Evolutionary conservation across 1,140 invertebrate genomes (phyloP).

Genomic region (Ips typographus): DNA sequence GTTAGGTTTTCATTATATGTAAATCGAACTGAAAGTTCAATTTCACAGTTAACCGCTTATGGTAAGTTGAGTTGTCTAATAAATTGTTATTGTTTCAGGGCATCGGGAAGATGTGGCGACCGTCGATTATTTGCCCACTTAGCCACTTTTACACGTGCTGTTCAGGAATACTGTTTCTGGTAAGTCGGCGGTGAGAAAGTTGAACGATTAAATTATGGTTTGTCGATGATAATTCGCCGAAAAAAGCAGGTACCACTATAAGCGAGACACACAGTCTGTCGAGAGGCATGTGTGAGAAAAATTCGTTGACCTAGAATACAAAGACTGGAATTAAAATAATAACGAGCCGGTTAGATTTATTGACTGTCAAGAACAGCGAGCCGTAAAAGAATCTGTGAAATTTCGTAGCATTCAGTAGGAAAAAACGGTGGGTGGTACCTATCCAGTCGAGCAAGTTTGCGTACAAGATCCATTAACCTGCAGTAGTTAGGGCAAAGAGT

Average conservation of each 20-base stretch:
- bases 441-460: slow-evolving; percentile 10
- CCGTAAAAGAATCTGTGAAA: slow-evolving; percentile 17
- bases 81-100: slow-evolving; percentile 37
- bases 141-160: slow-evolving; percentile 35
- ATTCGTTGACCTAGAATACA: slow-evolving; percentile 27
- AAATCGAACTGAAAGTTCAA: no score
- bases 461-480: background rate
- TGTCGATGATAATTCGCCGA: no score
- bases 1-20: no score
- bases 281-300: slow-evolving; percentile 27
- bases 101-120: slow-evolving; percentile 41
- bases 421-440: slow-evolving; percentile 17
- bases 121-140: slow-evolving; percentile 33
- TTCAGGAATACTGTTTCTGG: slow-evolving; percentile 37
- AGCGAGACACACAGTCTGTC: slow-evolving; percentile 15
- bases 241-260: slow-evolving; percentile 1
- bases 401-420: slow-evolving; percentile 11
- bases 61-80: background rate
- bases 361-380: slow-evolving; percentile 16
- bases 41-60: background rate
- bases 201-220: no score
- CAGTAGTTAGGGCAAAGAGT: background rate
- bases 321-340: slow-evolving; percentile 25
- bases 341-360: slow-evolving; percentile 25
- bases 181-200: slow-evolving; percentile 23